phyloP scores from a whole-genome alignment of 2,797 vertebrate species.

The Macropus fuliginosus region DNA sequence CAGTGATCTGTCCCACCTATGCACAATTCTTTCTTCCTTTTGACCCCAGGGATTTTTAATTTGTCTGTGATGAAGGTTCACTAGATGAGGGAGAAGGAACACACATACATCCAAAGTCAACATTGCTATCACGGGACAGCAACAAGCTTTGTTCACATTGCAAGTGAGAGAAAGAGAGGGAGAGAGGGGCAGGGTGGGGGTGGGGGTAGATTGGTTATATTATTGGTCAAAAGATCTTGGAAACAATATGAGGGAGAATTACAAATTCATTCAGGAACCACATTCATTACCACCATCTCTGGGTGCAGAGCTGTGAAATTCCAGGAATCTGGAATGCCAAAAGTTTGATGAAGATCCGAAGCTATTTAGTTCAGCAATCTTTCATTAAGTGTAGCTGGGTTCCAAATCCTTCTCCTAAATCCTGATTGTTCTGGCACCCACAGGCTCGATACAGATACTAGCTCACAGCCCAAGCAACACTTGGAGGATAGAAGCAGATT shows the following conservation, averaged over 20 bases:
- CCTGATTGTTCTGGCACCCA: not conserved
- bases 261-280: constrained; percentile 41
- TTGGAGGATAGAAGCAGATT: not conserved
- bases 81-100: constrained; percentile 52
- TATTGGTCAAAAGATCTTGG: constrained; percentile 53
- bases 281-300: constrained; percentile 66
- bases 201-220: constrained; percentile 11
- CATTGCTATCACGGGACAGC: constrained; percentile 71
- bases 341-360: constrained; percentile 22
- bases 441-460: not conserved
- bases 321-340: constrained; percentile 56
- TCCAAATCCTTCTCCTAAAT: not conserved
- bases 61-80: constrained; percentile 84
- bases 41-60: not conserved
- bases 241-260: constrained; percentile 51
- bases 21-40: not conserved
- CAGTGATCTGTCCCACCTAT: not conserved
- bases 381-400: not conserved
- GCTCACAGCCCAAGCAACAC: not conserved
- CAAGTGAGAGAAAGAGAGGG: not conserved
- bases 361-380: not conserved
- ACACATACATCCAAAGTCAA: constrained; percentile 58
- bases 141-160: constrained; percentile 61
- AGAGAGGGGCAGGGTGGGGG: not conserved
- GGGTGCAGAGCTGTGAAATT: not conserved